Conservation (phyloP, 2,797 vertebrate genomes). For the Cuniculus paca region DNA sequence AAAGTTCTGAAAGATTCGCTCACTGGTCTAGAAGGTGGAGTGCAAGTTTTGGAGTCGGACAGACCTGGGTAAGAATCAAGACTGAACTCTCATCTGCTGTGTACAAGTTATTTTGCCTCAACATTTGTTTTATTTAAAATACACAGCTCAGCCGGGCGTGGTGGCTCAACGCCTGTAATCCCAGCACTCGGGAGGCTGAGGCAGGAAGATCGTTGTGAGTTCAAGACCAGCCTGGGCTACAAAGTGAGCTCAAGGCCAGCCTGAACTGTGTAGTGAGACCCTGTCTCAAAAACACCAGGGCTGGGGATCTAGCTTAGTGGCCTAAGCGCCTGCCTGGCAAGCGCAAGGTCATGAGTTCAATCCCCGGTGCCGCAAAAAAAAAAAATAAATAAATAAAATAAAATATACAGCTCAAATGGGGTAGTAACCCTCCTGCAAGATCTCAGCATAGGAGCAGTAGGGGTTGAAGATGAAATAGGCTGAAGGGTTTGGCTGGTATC, state of each 20-base stretch:
- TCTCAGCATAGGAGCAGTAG: background rate
- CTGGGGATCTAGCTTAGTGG: no score
- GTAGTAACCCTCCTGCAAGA: background rate
- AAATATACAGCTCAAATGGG: background rate
- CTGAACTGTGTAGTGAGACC: no score
- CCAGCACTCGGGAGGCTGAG: no score
- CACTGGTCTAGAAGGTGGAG: background rate
- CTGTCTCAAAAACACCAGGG: no score
- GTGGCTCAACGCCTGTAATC: no score
- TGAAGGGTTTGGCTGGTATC: background rate
- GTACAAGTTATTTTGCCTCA: background rate
- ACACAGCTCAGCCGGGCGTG: background rate
- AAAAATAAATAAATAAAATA: no score
- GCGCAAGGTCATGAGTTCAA: no score
- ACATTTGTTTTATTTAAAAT: slow-evolving; percentile 44
- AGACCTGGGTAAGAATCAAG: background rate
- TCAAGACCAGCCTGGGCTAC: no score
- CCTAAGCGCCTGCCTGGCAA: no score
- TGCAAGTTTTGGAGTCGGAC: background rate
- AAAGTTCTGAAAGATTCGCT: background rate
- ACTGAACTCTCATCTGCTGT: background rate
- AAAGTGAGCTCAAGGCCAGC: no score
- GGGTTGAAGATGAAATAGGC: background rate
- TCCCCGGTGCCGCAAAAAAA: no score
- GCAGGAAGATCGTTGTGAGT: no score